Evolutionary conservation across 2,797 vertebrate genomes (phyloP).

Genomic region (Periophthalmus magnuspinnatus): DNA sequence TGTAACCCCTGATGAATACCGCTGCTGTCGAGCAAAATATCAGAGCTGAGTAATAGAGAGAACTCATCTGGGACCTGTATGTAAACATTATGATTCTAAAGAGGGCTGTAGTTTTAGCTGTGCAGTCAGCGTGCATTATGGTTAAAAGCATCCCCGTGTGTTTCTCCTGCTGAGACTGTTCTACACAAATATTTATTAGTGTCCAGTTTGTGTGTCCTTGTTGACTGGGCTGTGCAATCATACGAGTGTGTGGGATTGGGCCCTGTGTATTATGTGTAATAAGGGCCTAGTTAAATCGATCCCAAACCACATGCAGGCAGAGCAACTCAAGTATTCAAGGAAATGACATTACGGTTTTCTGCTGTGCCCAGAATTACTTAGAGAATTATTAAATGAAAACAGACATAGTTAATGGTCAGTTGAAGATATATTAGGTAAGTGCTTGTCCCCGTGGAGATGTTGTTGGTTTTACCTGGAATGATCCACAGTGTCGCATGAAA

Average conservation of each 20-base stretch:
- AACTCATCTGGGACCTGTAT: conserved; percentile 7
- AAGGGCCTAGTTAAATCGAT: conserved; percentile 25
- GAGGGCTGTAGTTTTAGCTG: conserved; percentile 46
- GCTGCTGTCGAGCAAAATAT: not conserved
- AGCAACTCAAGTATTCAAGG: conserved; percentile 5
- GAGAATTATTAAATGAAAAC: not conserved
- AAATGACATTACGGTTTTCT: not conserved
- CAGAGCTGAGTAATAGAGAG: not conserved
- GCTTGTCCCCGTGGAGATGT: not conserved
- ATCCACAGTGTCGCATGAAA: no score
- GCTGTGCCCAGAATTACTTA: not conserved
- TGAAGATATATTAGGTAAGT: no score
- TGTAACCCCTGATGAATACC: no score
- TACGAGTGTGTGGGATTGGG: conserved; percentile 32
- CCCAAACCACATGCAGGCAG: conserved; percentile 38
- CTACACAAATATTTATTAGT: conserved; percentile 72
- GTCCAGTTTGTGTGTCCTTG: conserved; percentile 51
- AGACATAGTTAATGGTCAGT: not conserved
- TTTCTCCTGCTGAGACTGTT: conserved; percentile 47
- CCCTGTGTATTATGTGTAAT: conserved; percentile 37
- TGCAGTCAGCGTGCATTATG: conserved; percentile 51
- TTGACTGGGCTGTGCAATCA: conserved; percentile 25
- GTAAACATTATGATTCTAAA: conserved; percentile 25
- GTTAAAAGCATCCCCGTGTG: conserved; percentile 51
- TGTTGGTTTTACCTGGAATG: no score